phyloP scores from a whole-genome alignment of 2,888 invertebrate species.

The Lasioglossum figueresi region DNA sequence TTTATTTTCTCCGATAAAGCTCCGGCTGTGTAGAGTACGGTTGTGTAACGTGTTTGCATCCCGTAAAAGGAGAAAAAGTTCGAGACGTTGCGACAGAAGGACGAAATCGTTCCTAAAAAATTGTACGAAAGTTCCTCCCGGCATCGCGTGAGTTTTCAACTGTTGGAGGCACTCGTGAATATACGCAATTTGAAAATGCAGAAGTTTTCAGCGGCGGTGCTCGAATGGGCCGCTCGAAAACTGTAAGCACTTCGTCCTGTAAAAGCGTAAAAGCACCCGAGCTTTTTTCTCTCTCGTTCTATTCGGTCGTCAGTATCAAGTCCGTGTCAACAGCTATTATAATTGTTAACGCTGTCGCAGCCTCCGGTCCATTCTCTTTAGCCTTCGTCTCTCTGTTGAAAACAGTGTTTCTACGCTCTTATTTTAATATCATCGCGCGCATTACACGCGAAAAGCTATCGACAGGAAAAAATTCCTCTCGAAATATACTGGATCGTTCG shows the following conservation, averaged over 20 bases:
- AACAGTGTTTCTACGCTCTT: not conserved
- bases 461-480: not conserved
- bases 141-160: slow-evolving; percentile 23
- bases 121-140: slow-evolving; percentile 22
- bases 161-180: slow-evolving; percentile 20
- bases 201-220: slow-evolving; percentile 21
- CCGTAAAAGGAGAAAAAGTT: slow-evolving; percentile 27
- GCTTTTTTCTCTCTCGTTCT: not conserved
- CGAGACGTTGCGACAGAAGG: not conserved
- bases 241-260: slow-evolving; percentile 30
- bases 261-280: slow-evolving; percentile 8
- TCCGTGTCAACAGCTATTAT: slow-evolving; percentile 19
- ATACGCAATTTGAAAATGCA: slow-evolving; percentile 42
- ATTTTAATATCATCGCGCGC: not conserved
- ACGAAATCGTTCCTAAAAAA: slow-evolving; percentile 41
- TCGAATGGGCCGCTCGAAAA: slow-evolving; percentile 24
- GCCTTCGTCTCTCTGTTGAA: not conserved
- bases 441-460: not conserved
- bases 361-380: not conserved
- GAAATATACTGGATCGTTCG: not conserved
- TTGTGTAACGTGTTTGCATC: not conserved
- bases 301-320: not conserved
- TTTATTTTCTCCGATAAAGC: slow-evolving; percentile 13
- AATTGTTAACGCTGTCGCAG: slow-evolving; percentile 21
- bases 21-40: not conserved